phyloP scores from a whole-genome alignment of 2,113 vertebrate species.

The Murina feae region DNA sequence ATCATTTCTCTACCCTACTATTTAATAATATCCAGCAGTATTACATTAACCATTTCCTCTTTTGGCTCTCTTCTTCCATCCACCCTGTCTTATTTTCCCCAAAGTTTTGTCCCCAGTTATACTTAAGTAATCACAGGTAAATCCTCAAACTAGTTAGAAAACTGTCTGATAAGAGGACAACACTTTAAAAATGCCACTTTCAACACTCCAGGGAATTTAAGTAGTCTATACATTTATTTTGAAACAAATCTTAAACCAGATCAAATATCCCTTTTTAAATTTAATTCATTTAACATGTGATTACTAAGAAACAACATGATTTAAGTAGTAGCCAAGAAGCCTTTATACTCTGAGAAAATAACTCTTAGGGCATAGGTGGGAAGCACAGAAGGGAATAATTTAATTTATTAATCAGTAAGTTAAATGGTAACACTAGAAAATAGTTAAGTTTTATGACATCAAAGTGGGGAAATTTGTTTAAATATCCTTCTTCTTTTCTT shows the following conservation, averaged over 20 bases:
- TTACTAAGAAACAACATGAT: neutral
- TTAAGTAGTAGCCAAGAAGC: neutral
- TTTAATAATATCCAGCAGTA: neutral
- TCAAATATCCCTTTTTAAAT: neutral
- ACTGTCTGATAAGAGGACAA: neutral
- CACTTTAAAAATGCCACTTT: neutral
- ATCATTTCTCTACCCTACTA: neutral
- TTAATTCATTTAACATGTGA: neutral
- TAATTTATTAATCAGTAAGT: neutral
- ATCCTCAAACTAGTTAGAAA: slow-evolving; percentile 6
- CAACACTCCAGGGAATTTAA: neutral
- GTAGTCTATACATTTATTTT: neutral
- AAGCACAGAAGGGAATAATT: neutral
- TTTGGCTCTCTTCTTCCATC: neutral
- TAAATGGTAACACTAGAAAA: neutral
- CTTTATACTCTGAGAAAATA: neutral
- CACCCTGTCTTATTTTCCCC: neutral
- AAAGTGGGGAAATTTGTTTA: neutral
- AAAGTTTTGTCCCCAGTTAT: neutral
- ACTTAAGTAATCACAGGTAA: neutral
- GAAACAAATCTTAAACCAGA: slow-evolving; percentile 18
- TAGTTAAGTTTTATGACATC: neutral
- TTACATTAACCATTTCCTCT: neutral
- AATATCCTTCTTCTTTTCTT: neutral
- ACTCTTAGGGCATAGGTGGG: neutral